phyloP scores from a whole-genome alignment of 2,888 invertebrate species.

The Carpatolechia fugitivella region DNA sequence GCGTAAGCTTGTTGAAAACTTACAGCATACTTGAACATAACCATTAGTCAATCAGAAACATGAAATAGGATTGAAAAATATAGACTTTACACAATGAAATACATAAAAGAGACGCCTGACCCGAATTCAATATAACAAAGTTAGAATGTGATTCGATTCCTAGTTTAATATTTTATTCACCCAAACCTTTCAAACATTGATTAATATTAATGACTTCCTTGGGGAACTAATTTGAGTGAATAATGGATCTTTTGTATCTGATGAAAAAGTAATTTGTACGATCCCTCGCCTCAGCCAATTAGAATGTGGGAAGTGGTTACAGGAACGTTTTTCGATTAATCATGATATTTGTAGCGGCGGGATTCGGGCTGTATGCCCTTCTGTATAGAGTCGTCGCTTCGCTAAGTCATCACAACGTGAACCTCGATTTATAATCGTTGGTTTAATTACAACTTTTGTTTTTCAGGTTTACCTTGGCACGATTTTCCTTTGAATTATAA shows the following conservation, averaged over 20 bases:
- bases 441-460: not conserved
- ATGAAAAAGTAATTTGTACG: slow-evolving; percentile 70
- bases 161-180: slow-evolving; percentile 15
- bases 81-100: too few relatives aligned
- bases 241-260: slow-evolving; percentile 72
- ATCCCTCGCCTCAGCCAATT: slow-evolving; percentile 50
- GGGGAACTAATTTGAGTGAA: slow-evolving; percentile 72
- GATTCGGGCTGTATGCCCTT: too few relatives aligned
- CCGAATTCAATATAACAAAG: not conserved
- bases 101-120: too few relatives aligned
- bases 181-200: slow-evolving; percentile 63
- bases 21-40: too few relatives aligned
- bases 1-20: too few relatives aligned
- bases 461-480: slow-evolving; percentile 1
- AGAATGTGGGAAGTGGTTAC: slow-evolving; percentile 52
- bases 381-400: not conserved
- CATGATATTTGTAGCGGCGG: slow-evolving; percentile 31
- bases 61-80: too few relatives aligned
- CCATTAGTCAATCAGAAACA: too few relatives aligned
- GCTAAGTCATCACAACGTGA: not conserved
- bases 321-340: slow-evolving; percentile 51
- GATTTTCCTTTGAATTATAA: not conserved
- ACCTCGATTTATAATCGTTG: slow-evolving; percentile 1
- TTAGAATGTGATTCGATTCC: not conserved
- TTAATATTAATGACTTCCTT: slow-evolving; percentile 74